Evolutionary conservation across 2,888 invertebrate genomes (phyloP), one percentile per base, ranked within the genome.

Genomic region (Drosophila quasianomalipes): DNA sequence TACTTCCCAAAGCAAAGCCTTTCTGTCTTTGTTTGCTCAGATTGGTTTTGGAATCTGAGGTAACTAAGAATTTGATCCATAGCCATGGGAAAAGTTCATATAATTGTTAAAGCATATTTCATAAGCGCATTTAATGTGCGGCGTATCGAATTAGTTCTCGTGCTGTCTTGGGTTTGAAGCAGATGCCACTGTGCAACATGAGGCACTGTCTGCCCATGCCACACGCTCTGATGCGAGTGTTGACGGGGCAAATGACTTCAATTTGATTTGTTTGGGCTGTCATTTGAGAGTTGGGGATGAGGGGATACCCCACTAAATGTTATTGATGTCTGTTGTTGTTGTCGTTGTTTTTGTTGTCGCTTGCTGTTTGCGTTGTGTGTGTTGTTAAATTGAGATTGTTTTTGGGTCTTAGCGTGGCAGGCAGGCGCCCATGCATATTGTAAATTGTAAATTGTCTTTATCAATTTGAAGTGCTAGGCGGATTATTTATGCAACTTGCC

Each of bases 391-490:
- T 81, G 72, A 82, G 81, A 80, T 79, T 79, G 67, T 65, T 75
- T 87, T 82, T 74, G 68, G 63, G 70, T 68, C 74, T 84, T 44
- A 65, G 67, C 72, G 16, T 63, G 44, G 44, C 41, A 22, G 77
- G 60, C 68, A 66, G 76, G 71, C 62, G 64, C 69, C 68, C 77
- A 74, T 71, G 63, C 74, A 82, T 64, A 86, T 81, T 83, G 85
- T 84, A 74, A 72, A 83, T 74, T 85, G 87, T 89, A 89, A 87
- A 87, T 90, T 88, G 90, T 87, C 86, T 90, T 87, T 87, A 87
- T 90, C 86, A 87, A 86, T 86, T 86, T 86, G 85, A 90, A 85
- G 88, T 86, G 90, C 90, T 77, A 70, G 79, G 64, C 75, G 89
- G 86, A 86, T 86, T 86, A 90, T 86, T 85, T 89, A 85, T 85